These are phyloP conservation scores for Ficedula albicollis DNA, from an alignment of 2,797 vertebrate species.

Conservation along the genomic window DNA sequence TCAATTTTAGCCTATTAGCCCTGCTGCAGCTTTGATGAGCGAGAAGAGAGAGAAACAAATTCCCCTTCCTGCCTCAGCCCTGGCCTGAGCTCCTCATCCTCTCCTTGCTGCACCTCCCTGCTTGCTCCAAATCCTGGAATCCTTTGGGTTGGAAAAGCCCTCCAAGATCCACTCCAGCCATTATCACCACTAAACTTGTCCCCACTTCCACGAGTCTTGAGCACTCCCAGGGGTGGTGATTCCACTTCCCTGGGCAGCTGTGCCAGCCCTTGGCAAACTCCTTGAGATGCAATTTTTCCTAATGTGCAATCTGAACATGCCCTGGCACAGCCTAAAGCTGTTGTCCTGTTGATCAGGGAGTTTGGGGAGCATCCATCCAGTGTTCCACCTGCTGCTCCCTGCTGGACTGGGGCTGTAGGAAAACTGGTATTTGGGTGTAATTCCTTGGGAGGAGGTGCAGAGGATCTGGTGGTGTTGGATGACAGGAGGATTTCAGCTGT, in stretches of 20 bases:
- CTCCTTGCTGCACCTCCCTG: not conserved
- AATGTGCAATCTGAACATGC: too few species aligned
- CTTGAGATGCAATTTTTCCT: not conserved
- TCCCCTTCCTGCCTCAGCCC: not conserved
- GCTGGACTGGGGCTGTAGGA: too few species aligned
- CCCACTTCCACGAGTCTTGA: fast-evolving
- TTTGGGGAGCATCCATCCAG: too few species aligned
- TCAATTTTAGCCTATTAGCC: not conserved
- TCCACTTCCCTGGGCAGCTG: not conserved
- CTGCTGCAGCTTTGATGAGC: not conserved
- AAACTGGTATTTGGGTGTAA: too few species aligned
- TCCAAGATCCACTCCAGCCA: not conserved
- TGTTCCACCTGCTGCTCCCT: too few species aligned
- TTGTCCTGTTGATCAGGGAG: too few species aligned
- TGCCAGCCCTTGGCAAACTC: not conserved
- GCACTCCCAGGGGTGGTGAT: fast-evolving
- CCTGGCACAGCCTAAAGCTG: too few species aligned
- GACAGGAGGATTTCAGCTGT: not conserved
- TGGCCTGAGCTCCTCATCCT: not conserved
- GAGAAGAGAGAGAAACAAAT: not conserved
- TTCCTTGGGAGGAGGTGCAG: too few species aligned
- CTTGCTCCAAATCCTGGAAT: not conserved
- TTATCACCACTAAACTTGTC: fast-evolving
- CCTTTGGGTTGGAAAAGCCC: fast-evolving
- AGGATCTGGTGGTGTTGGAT: too few species aligned